phyloP scores from a whole-genome alignment of 2,113 vertebrate genomes.

The Oriolus oriolus region DNA sequence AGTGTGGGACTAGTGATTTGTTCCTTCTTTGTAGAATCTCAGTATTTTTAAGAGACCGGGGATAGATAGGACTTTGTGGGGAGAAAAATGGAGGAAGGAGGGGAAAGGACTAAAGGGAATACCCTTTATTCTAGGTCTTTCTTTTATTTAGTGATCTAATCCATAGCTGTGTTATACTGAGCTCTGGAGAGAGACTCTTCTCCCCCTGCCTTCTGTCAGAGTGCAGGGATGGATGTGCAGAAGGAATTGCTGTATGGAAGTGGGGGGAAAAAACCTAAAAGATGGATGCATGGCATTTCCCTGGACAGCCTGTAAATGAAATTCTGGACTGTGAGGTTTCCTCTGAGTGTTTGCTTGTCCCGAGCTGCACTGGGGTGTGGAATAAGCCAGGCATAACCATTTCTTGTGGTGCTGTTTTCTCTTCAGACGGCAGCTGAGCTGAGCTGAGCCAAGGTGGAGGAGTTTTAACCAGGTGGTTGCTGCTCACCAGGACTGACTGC shows the following conservation, averaged over 20 bases:
- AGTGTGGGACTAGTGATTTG: not conserved
- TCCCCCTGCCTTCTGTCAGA: not conserved
- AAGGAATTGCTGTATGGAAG: not conserved
- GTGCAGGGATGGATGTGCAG: not conserved
- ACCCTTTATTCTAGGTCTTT: not conserved
- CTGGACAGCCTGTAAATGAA: not conserved
- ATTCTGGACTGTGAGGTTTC: not conserved
- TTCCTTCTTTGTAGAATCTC: not conserved
- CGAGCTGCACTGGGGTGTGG: rapidly evolving
- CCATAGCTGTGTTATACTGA: not conserved
- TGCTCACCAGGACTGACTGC: not conserved
- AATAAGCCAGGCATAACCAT: not conserved
- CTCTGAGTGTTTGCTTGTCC: not conserved
- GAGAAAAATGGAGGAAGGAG: not conserved
- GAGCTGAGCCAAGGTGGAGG: not conserved
- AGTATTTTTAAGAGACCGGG: not conserved
- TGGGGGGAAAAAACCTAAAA: not conserved
- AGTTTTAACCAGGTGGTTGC: not conserved
- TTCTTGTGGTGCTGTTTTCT: not conserved
- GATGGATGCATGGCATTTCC: not conserved
- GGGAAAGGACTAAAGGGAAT: not conserved
- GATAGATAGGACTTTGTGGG: not conserved
- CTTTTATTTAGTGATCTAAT: not conserved
- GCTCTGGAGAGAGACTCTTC: not conserved
- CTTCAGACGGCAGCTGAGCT: not conserved